Evolutionary conservation across 2,797 vertebrate species (phyloP), one percentile per base, ranked within the genome.

Genomic region (Chloroceryle inda): DNA sequence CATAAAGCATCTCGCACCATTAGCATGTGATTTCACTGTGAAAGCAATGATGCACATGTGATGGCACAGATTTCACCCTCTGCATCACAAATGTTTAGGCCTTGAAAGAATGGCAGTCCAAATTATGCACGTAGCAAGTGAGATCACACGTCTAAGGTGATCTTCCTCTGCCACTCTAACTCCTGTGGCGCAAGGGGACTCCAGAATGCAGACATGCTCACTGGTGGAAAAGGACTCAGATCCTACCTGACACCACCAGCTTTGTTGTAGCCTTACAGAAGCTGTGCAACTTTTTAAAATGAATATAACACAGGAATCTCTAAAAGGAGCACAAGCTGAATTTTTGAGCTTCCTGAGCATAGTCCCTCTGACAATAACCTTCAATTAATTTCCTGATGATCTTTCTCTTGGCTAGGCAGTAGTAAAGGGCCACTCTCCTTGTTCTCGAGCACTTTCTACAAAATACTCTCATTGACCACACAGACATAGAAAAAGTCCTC

Each of bases 41-140:
- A 52, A 52, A 52, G 50, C 50, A 52, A 27, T 52, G 26, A 27
- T 52, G 50, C 50, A 52, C 50, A 52, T 52, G 27, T 16, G 50
- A 52, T 29, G 29, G 50, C 50, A 52, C 8, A 5, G 50, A 52
- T 52, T 52, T 29, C 26, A 52, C 33, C 29, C 17, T 33, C 35
- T 66, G 16, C 47, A 79, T 35, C 13, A 75, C 7, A 71, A 52
- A 80, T 22, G 26, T 62, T 73, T 53, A 40, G 78, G 13, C 37
- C 26, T 90, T 37, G 12, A 88, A 80, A 47, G 59, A 8, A 16
- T 24, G 11, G 26, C 29, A 64, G 14, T 68, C 20, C 9, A 19
- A 89, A 86, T 24, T 3, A 37, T 0, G 0, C 10, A 9, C 0
- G 0, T 13, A n/a, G 47, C 16, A 68, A 63, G 27, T 9, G 22